Percentiles rank a stretch among this genome's conserved stretches.
Evolutionary conservation across 2,888 invertebrate genomes (phyloP).

Genomic region (Platerodrilus igneus): DNA sequence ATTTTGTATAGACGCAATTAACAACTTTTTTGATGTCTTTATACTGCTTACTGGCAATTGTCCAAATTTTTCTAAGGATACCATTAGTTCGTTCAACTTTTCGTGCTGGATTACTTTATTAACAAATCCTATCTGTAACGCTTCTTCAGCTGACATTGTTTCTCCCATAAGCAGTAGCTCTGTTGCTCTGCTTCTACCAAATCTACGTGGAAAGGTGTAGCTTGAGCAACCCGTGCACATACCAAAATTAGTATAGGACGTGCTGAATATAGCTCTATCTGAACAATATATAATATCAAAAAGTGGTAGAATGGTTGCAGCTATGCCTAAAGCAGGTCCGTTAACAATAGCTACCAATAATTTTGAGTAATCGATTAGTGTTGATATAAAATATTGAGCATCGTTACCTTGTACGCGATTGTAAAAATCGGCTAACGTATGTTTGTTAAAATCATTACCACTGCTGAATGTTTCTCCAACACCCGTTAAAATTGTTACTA

Average conservation of each 20-base stretch:
- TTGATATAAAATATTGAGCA: constrained; percentile 58
- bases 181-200: constrained; percentile 74
- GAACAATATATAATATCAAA: constrained; percentile 87
- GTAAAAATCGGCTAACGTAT: not conserved
- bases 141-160: not conserved
- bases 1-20: not conserved
- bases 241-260: constrained; percentile 83
- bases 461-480: constrained; percentile 75
- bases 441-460: constrained; percentile 64
- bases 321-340: constrained; percentile 92
- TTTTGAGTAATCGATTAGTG: constrained; percentile 85
- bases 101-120: not conserved
- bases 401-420: not conserved
- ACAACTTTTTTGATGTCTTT: not conserved
- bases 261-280: constrained; percentile 80
- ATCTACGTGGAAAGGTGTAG: constrained; percentile 74
- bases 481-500: constrained; percentile 72
- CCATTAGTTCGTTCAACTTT: not conserved
- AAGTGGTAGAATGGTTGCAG: constrained; percentile 76
- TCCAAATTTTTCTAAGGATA: not conserved
- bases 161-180: constrained; percentile 30
- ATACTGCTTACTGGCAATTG: not conserved
- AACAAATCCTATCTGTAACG: not conserved
- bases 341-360: constrained; percentile 83
- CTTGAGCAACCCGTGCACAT: constrained; percentile 84